Evolutionary conservation across 2,888 invertebrate genomes (phyloP).

Genomic region (Lycocerus yunnanus): DNA sequence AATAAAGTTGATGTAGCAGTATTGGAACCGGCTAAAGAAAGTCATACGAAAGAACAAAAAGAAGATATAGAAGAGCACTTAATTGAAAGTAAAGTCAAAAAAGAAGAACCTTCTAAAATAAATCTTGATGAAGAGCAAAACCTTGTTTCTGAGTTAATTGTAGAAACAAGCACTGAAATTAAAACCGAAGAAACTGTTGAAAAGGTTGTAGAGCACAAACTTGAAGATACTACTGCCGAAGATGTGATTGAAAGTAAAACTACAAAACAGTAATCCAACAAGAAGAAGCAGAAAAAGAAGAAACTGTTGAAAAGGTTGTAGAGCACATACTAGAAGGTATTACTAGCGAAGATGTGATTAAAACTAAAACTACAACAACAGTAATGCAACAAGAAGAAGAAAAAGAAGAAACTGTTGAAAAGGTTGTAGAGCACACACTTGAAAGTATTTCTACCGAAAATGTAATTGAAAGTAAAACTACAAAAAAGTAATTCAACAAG

Average conservation of each 20-base stretch:
- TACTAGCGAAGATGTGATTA: no score
- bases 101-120: background rate
- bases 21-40: background rate
- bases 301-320: no score
- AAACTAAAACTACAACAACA: no score
- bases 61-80: background rate
- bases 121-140: background rate
- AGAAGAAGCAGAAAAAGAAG: no score
- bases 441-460: slow-evolving; percentile 22
- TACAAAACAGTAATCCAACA: no score
- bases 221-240: slow-evolving; percentile 20
- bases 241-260: background rate
- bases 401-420: background rate
- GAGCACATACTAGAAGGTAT: no score
- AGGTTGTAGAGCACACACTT: slow-evolving; percentile 43
- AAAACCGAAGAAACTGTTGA: background rate
- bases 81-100: slow-evolving; percentile 3
- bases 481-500: no score
- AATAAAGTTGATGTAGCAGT: slow-evolving; percentile 9
- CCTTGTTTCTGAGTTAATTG: background rate
- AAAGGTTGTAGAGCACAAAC: slow-evolving; percentile 43
- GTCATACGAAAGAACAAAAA: background rate
- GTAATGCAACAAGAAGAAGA: no score
- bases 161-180: background rate
- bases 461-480: background rate